Evolutionary conservation across 2,113 vertebrate genomes (phyloP).

Genomic region (Amia ocellicauda): DNA sequence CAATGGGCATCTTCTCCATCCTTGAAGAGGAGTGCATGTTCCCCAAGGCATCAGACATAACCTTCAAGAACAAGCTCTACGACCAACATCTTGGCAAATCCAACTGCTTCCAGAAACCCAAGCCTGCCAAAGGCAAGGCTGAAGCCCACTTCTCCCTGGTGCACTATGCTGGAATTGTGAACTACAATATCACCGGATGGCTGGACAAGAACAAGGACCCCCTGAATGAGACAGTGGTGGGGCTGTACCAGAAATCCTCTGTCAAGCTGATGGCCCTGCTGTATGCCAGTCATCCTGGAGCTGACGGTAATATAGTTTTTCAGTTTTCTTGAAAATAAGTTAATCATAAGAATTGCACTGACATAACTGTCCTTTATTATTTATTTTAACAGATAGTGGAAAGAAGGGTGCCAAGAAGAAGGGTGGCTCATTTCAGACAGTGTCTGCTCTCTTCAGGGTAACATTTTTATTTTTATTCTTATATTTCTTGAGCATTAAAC

Average conservation of each 20-base stretch:
- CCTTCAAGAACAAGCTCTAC: constrained; percentile 85
- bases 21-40: constrained; percentile 81
- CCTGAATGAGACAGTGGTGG: constrained; percentile 75
- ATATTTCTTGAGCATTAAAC: no score
- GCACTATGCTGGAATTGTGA: constrained; percentile 75
- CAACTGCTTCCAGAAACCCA: constrained; percentile 85
- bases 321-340: no score
- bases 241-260: constrained; percentile 77
- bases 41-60: constrained; percentile 49
- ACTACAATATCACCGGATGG: constrained; percentile 80
- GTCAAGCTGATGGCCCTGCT: constrained; percentile 66
- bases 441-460: constrained; percentile 86
- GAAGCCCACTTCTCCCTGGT: constrained; percentile 78
- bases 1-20: constrained; percentile 78
- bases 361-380: no score
- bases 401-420: constrained; percentile 91
- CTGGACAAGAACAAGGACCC: constrained; percentile 85
- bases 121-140: constrained; percentile 72
- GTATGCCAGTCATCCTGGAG: constrained; percentile 47
- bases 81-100: constrained; percentile 84
- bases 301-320: neutral
- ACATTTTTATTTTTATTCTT: no score
- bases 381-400: constrained; percentile 20
- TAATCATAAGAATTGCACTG: no score
- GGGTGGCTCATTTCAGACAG: constrained; percentile 94